These are phyloP conservation scores for Malacoraja senta DNA, from an alignment of 2,797 vertebrate species.

Conservation along the genomic window DNA sequence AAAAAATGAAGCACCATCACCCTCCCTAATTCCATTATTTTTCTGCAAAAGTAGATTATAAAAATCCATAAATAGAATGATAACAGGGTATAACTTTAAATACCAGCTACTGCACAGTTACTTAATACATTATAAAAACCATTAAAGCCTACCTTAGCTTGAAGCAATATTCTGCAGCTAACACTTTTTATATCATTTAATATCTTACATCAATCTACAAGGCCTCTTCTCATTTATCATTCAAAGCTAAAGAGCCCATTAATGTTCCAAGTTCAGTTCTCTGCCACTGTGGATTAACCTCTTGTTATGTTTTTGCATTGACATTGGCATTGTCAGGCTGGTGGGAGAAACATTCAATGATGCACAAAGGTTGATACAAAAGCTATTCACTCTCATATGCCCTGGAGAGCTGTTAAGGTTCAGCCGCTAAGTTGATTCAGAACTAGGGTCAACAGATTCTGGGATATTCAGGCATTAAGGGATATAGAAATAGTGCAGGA, in stretches of 20 bases:
- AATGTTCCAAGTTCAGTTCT: background rate
- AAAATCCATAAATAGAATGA: background rate
- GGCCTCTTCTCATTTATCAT: background rate
- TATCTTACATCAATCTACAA: background rate
- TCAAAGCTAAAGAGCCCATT: background rate
- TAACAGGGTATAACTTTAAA: background rate
- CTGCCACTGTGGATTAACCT: background rate
- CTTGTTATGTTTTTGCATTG: background rate
- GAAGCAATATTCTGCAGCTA: background rate
- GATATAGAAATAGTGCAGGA: no score
- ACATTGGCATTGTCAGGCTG: background rate
- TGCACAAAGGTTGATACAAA: background rate
- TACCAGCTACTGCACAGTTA: background rate
- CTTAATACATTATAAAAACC: background rate
- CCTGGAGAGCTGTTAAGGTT: no score
- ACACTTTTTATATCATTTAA: background rate
- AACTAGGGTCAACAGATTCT: no score
- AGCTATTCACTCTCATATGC: background rate
- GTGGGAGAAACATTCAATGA: background rate
- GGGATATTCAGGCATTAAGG: no score
- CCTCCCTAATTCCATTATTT: constrained; percentile 14
- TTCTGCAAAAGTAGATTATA: background rate
- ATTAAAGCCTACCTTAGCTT: background rate
- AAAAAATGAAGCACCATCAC: background rate
- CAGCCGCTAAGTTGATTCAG: no score